Base-by-base conservation (phyloP, 2,113 vertebrate genomes). In the Montifringilla adamsi region DNA sequence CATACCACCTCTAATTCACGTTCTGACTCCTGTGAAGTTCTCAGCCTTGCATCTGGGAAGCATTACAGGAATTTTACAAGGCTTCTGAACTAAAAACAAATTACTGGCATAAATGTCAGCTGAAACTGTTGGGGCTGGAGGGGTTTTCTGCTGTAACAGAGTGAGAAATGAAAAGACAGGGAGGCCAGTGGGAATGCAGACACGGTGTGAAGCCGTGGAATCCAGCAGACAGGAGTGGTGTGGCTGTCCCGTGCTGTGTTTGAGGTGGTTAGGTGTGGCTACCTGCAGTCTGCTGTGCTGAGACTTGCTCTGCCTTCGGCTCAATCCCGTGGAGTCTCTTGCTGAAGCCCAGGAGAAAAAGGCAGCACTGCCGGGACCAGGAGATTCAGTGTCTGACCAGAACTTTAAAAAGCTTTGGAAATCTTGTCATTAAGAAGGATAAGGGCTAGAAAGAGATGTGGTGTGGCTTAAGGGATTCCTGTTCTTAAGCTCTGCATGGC, bases 251-350 rank as follows among this genome's bases (percentile, higher is more conserved):
- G 1, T 8, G 15, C n/a, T 39, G 12, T 60, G 84, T 59, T 41
- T 21, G 85, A 46, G n/a, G 26, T 24, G 59, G 49, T 72, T 33
- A 44, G 77, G 55, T 66, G 75, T 56, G 84, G 84, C 41, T 47
- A 1, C 53, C 64, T 70, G 6, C 30, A 21, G 3, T 30, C 81
- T 70, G 84, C 26, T 67, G 3, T 47, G 88, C 76, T 27, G 15
- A 43, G 46, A 15, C 78, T 39, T 58, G 28, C 74, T 62, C 68
- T 89, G 60, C 64, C 52, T 64, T 66, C 1, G 2, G n/a, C 53
- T 67, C 74, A 7, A 0, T 39, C 85, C 56, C 0, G 1, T 4
- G 33, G 1, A 16, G 18, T 7, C 64, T 78, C 69, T 4, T 11
- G 35, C 73, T 35, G 78, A 5, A 37, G 66, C 89, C 7, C 28